phyloP scores from a whole-genome alignment of 1,140 invertebrate species.

The Drosophila trapezifrons region DNA sequence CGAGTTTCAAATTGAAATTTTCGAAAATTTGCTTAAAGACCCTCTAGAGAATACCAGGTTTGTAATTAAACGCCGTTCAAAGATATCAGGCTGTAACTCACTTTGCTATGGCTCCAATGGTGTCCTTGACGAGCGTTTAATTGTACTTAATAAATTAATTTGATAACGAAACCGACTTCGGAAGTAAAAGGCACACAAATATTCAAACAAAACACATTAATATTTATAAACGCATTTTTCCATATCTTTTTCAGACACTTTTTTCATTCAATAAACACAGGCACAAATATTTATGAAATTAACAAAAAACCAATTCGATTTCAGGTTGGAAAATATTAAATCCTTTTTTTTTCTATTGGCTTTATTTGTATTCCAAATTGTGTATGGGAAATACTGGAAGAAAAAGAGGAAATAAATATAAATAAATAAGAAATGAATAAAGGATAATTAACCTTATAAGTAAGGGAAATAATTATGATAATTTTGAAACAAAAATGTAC shows the following conservation, averaged over 20 bases:
- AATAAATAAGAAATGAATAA: constrained; percentile 13
- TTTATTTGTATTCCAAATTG: constrained; percentile 36
- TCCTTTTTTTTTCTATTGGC: constrained; percentile 30
- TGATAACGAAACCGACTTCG: constrained; percentile 26
- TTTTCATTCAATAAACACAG: constrained; percentile 34
- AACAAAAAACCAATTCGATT: constrained; percentile 21
- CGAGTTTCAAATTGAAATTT: constrained; percentile 47
- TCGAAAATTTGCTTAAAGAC: constrained; percentile 28
- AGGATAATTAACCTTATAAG: neutral
- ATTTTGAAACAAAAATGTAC: neutral
- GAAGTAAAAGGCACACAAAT: constrained; percentile 29
- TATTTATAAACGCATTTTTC: constrained; percentile 29
- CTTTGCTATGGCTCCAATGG: neutral
- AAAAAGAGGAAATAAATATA: constrained; percentile 11
- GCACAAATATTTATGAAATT: constrained; percentile 33
- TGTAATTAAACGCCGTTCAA: constrained; percentile 23
- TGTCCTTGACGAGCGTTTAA: constrained; percentile 6
- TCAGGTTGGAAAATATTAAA: constrained; percentile 47
- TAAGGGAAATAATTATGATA: neutral
- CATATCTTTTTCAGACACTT: constrained; percentile 18
- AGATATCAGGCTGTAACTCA: constrained; percentile 17
- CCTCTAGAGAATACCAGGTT: constrained; percentile 1
- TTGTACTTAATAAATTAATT: constrained; percentile 36
- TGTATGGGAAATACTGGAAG: constrained; percentile 43
- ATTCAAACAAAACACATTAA: constrained; percentile 35